Percentiles rank a stretch among this genome's conserved stretches.
These are phyloP conservation scores for Solea senegalensis DNA, from an alignment of 2,113 vertebrate genomes.

Conservation along the genomic window DNA sequence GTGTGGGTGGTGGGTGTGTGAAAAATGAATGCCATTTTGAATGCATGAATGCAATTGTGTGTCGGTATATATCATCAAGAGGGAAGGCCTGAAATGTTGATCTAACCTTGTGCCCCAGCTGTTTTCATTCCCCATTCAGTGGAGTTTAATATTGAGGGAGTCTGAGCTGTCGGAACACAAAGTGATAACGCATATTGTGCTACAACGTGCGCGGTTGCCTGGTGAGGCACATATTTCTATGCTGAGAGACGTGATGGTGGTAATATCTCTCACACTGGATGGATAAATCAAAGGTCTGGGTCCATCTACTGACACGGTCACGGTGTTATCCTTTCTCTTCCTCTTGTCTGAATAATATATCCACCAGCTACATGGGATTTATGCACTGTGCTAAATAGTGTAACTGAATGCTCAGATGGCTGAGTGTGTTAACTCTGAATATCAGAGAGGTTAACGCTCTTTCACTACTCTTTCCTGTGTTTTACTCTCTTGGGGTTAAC, in stretches of 20 bases:
- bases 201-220: constrained; percentile 15
- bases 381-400: too few species aligned
- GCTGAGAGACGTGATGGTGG: constrained; percentile 8
- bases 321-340: neutral
- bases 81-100: constrained; percentile 50
- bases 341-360: neutral
- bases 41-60: constrained; percentile 35
- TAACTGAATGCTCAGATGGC: too few species aligned
- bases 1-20: constrained; percentile 36
- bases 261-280: constrained; percentile 12
- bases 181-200: constrained; percentile 23
- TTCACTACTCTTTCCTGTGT: too few species aligned
- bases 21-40: constrained; percentile 46
- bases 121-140: constrained; percentile 62
- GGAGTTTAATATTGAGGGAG: constrained; percentile 65
- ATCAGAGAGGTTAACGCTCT: too few species aligned
- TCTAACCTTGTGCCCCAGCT: constrained; percentile 56
- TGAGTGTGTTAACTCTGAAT: too few species aligned
- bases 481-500: too few species aligned
- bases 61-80: constrained; percentile 1
- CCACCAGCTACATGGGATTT: neutral
- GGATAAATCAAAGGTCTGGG: constrained; percentile 15
- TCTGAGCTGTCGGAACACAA: constrained; percentile 62
- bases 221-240: constrained; percentile 25
- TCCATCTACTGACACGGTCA: constrained; percentile 12